Conservation (phyloP, 2,113 vertebrate species). For the Myiozetetes cayanensis region DNA sequence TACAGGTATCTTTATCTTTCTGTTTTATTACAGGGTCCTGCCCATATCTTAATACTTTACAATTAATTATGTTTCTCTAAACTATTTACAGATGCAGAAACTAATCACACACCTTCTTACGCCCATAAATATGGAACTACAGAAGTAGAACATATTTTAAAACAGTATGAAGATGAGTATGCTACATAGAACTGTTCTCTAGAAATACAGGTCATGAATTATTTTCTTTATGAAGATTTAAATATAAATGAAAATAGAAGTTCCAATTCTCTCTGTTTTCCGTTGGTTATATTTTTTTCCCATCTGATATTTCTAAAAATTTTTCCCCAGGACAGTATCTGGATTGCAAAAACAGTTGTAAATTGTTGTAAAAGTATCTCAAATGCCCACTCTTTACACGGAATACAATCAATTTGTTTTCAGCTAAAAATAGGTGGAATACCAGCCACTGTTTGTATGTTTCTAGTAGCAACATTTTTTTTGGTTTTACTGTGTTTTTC, state of each 20-base stretch:
- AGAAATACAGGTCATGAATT: background rate
- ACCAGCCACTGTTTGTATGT: background rate
- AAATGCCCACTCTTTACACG: background rate
- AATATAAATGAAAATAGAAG: background rate
- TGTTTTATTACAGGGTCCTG: conserved; percentile 59
- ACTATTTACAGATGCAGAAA: conserved; percentile 68
- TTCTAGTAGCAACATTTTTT: background rate
- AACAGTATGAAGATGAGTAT: background rate
- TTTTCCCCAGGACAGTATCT: background rate
- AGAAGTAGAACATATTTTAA: conserved; percentile 21
- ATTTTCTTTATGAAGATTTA: background rate
- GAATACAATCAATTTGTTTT: background rate
- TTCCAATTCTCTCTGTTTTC: background rate
- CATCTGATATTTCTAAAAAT: background rate
- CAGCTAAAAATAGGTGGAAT: background rate
- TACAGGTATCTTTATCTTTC: conserved; percentile 33
- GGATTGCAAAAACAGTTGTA: background rate
- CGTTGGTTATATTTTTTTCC: background rate
- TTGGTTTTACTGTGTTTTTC: background rate
- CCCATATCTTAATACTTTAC: conserved; percentile 62
- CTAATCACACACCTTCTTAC: conserved; percentile 6
- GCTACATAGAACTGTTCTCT: conserved; percentile 40
- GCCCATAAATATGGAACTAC: background rate
- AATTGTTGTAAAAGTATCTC: background rate
- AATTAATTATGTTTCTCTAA: conserved; percentile 25